phyloP scores from a whole-genome alignment of 64 coral and sea anemone species.

The Trachythela sp. region DNA sequence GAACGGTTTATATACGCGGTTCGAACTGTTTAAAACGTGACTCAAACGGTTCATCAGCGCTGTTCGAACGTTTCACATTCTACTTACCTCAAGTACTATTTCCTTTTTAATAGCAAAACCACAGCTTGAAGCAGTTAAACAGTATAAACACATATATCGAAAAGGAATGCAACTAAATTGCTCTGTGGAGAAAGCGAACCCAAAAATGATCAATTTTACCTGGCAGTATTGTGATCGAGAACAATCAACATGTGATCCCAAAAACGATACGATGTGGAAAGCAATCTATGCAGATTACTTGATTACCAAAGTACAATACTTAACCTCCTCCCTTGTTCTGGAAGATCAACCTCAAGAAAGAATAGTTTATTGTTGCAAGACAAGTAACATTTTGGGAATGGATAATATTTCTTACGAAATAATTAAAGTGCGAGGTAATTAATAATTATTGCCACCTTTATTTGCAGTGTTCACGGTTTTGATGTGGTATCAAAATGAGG shows the following conservation, averaged over 20 bases:
- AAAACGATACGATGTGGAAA: not conserved
- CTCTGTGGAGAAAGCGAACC: not conserved
- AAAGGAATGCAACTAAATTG: not conserved
- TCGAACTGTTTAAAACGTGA: too few species aligned
- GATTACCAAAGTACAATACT: not conserved
- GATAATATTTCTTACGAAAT: not conserved
- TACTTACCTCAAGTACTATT: not conserved
- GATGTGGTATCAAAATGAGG: too few species aligned
- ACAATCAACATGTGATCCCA: not conserved
- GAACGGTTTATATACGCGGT: too few species aligned
- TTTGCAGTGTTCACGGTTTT: not conserved
- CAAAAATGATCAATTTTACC: not conserved
- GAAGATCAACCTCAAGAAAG: not conserved
- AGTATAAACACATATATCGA: not conserved
- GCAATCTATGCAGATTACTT: not conserved
- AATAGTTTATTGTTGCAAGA: not conserved
- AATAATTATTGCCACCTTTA: not conserved
- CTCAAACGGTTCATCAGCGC: too few species aligned
- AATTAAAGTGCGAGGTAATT: not conserved
- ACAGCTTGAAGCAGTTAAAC: not conserved
- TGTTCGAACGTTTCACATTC: not conserved
- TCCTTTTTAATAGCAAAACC: not conserved
- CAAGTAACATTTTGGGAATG: not conserved
- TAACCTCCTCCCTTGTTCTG: not conserved
- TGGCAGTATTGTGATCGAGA: not conserved